A percentile compares a stretch with the other conserved stretches of the same genome.
phyloP scores from a whole-genome alignment of 2,797 vertebrate genomes.

The Sorex maritimensis region DNA sequence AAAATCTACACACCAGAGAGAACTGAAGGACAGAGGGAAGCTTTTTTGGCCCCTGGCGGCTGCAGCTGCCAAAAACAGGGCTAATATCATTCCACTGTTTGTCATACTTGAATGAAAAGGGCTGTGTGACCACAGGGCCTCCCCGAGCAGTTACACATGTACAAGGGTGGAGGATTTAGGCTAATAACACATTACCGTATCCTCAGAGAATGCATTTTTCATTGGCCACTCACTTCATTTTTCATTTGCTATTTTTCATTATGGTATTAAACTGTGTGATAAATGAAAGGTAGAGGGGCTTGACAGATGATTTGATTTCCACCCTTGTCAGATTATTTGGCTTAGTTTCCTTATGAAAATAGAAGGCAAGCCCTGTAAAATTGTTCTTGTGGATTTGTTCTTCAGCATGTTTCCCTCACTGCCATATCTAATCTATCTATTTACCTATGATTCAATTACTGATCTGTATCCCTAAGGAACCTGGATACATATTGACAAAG shows the following conservation, averaged over 20 bases:
- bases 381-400: conserved; percentile 87
- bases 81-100: conserved; percentile 58
- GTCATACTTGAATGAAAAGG: conserved; percentile 76
- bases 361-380: conserved; percentile 88
- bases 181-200: conserved; percentile 77
- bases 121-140: conserved; percentile 58
- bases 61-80: not conserved
- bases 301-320: conserved; percentile 87
- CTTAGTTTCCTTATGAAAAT: conserved; percentile 87
- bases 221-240: conserved; percentile 87
- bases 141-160: conserved; percentile 39
- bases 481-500: conserved; percentile 86
- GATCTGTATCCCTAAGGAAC: conserved; percentile 87
- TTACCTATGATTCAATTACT: conserved; percentile 88
- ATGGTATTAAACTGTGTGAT: conserved; percentile 85
- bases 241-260: conserved; percentile 85
- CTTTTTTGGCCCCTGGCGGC: not conserved
- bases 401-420: conserved; percentile 79
- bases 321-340: conserved; percentile 88
- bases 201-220: conserved; percentile 84
- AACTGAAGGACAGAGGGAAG: not conserved
- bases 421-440: conserved; percentile 89
- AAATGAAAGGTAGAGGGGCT: conserved; percentile 86
- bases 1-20: not conserved
- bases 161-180: conserved; percentile 71